Evolutionary conservation across 2,797 vertebrate species (phyloP).

Genomic region (Oceanodroma leucorhoa): DNA sequence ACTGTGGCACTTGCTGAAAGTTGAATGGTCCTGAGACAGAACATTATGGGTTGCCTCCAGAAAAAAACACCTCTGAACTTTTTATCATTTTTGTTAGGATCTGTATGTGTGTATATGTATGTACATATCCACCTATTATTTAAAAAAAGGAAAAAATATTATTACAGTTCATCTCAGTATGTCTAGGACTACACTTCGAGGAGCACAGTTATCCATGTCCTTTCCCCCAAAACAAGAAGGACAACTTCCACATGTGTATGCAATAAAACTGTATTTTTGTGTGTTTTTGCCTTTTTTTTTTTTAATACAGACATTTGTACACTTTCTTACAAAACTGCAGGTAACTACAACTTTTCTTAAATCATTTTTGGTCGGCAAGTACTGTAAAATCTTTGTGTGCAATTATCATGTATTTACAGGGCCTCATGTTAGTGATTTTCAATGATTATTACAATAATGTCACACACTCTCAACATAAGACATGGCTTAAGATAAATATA

Average conservation of each 20-base stretch:
- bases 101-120: neutral
- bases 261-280: slow-evolving; percentile 96
- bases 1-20: neutral
- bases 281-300: slow-evolving; percentile 70
- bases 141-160: neutral
- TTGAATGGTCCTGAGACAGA: neutral
- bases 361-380: slow-evolving; percentile 98
- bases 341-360: slow-evolving; percentile 90
- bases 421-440: slow-evolving; percentile 95
- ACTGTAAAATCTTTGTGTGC: slow-evolving; percentile 96
- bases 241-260: slow-evolving; percentile 69
- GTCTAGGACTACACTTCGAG: neutral
- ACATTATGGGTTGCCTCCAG: neutral
- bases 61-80: neutral
- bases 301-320: slow-evolving; percentile 95
- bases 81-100: neutral
- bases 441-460: slow-evolving; percentile 86
- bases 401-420: slow-evolving; percentile 98
- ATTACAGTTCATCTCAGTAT: neutral
- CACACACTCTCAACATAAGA: slow-evolving; percentile 96
- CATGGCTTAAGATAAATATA: slow-evolving; percentile 99
- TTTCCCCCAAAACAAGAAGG: slow-evolving; percentile 18
- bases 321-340: slow-evolving; percentile 99
- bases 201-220: neutral
- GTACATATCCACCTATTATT: neutral